Percentiles rank a stretch among this genome's conserved stretches.
These are phyloP conservation scores for Gopherus flavomarginatus DNA, from an alignment of 2,113 vertebrate genomes.

Conservation along the genomic window DNA sequence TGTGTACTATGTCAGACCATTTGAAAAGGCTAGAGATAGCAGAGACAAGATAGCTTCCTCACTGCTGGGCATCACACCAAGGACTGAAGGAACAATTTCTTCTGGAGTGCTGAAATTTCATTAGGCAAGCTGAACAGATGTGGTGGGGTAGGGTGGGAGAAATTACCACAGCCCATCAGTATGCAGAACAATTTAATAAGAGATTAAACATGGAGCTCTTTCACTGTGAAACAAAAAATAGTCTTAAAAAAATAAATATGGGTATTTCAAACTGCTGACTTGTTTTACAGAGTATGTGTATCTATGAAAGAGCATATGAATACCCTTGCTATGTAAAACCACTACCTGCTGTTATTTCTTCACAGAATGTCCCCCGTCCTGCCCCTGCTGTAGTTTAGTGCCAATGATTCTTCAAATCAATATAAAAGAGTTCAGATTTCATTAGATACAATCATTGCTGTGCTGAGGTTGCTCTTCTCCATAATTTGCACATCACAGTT, in stretches of 20 bases:
- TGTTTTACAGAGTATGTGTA: background rate
- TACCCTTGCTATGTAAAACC: background rate
- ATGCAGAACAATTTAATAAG: background rate
- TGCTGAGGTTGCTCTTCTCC: background rate
- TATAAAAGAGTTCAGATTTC: background rate
- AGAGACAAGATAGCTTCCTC: background rate
- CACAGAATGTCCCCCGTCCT: background rate
- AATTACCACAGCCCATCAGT: background rate
- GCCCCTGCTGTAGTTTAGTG: background rate
- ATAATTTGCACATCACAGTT: background rate
- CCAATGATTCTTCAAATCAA: background rate
- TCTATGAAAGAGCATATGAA: background rate
- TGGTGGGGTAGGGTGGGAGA: conserved; percentile 9
- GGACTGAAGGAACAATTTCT: conserved; percentile 1
- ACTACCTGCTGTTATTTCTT: background rate
- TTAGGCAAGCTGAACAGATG: conserved; percentile 21
- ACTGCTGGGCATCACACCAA: background rate
- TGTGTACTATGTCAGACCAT: background rate
- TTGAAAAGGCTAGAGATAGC: background rate
- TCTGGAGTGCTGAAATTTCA: background rate
- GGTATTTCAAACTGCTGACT: background rate
- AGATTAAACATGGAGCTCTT: background rate
- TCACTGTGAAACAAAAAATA: background rate
- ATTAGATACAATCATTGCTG: background rate
- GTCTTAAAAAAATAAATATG: background rate